These are phyloP conservation scores for Drosophila eohydei DNA, from an alignment of 2,888 invertebrate genomes.

Conservation along the genomic window DNA sequence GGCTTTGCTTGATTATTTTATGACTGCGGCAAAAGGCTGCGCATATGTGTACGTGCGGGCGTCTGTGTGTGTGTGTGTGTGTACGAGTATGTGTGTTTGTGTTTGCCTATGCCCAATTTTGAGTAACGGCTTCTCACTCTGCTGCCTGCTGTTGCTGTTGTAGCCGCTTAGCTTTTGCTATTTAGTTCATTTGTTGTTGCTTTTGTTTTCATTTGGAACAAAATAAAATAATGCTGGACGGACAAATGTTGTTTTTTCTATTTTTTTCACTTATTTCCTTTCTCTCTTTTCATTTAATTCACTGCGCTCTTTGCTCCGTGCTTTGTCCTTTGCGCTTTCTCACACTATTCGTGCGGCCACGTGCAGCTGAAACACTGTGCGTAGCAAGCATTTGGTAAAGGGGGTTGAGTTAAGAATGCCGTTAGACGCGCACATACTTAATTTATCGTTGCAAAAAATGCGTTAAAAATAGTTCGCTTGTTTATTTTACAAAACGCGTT, in stretches of 20 bases:
- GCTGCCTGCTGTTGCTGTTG: conserved; percentile 20
- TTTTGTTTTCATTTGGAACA: conserved; percentile 29
- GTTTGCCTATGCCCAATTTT: conserved; percentile 69
- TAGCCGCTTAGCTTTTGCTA: conserved; percentile 34
- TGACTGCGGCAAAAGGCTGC: conserved; percentile 75
- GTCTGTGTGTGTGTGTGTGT: conserved; percentile 20
- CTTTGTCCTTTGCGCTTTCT: conserved; percentile 33
- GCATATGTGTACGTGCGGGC: conserved; percentile 32
- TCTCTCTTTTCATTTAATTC: conserved; percentile 28
- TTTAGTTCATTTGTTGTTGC: conserved; percentile 57
- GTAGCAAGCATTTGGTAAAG: conserved; percentile 1
- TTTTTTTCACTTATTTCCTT: conserved; percentile 38
- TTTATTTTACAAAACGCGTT: conserved; percentile 7
- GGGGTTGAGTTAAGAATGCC: conserved; percentile 43
- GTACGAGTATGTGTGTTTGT: conserved; percentile 21
- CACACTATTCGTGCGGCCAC: conserved; percentile 61
- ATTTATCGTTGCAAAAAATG: conserved; percentile 25
- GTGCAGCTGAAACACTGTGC: conserved; percentile 58
- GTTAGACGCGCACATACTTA: conserved; percentile 50
- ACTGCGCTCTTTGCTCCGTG: conserved; percentile 38
- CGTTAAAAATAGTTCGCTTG: conserved; percentile 22
- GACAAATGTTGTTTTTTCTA: conserved; percentile 51
- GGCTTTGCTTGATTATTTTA: conserved; percentile 76
- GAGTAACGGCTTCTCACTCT: conserved; percentile 63
- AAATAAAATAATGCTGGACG: conserved; percentile 62